Percentiles rank a stretch among this genome's conserved stretches.
These are phyloP conservation scores for Phrynosoma blainvillii DNA, from an alignment of 2,113 vertebrate species.

Conservation along the genomic window DNA sequence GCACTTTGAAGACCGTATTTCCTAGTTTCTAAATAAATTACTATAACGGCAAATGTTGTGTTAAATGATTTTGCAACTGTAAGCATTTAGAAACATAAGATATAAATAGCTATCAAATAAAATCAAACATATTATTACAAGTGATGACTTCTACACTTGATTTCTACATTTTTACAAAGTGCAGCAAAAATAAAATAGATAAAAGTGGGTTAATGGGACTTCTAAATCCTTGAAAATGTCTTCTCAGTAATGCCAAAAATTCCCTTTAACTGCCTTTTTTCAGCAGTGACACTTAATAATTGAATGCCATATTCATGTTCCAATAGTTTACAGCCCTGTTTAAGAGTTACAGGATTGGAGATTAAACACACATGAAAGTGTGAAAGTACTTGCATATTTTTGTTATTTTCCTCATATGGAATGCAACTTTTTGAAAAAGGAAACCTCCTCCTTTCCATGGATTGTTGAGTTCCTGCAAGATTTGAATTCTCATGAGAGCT, in stretches of 20 bases:
- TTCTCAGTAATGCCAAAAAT: background rate
- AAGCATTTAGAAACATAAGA: background rate
- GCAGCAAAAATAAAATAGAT: background rate
- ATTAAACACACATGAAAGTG: background rate
- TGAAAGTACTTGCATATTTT: background rate
- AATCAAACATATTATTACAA: conserved; percentile 3
- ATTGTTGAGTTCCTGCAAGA: no score
- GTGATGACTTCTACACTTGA: no score
- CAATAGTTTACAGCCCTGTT: no score
- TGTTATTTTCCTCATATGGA: no score
- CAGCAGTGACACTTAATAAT: background rate
- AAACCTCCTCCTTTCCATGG: no score
- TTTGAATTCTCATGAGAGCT: no score
- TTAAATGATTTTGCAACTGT: conserved; percentile 23
- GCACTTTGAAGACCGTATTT: conserved; percentile 45
- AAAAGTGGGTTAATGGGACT: background rate
- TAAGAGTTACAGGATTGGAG: no score
- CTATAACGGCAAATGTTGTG: background rate
- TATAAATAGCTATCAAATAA: background rate
- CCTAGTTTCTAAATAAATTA: conserved; percentile 49
- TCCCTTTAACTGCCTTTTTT: background rate
- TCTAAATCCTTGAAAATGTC: background rate
- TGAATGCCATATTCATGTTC: background rate
- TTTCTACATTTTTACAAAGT: background rate
- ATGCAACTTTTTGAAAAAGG: no score